These are phyloP conservation scores for Bos taurus DNA, from an alignment of 2,113 vertebrate species.

Conservation along the genomic window DNA sequence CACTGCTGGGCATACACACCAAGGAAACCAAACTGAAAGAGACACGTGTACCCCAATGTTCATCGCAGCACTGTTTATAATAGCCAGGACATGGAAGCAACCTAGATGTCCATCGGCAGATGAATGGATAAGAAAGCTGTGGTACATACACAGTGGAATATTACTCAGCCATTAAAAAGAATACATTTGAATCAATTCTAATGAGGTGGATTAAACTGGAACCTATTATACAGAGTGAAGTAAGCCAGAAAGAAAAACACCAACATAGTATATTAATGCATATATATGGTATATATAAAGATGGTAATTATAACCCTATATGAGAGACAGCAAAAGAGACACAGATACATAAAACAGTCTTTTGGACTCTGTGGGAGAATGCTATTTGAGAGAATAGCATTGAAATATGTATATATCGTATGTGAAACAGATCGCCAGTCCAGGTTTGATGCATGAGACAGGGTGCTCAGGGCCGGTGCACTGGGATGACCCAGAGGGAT, in stretches of 20 bases:
- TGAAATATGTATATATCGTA: not conserved
- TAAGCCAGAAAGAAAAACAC: not conserved
- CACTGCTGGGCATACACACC: not conserved
- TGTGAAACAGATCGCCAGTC: not conserved
- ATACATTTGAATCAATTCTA: not conserved
- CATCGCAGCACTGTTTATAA: not conserved
- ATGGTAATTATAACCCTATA: not conserved
- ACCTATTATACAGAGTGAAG: not conserved
- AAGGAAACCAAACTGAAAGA: not conserved
- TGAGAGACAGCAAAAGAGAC: not conserved
- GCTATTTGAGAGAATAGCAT: not conserved
- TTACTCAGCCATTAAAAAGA: not conserved
- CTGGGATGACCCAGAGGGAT: not conserved
- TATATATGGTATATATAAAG: not conserved
- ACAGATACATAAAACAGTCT: not conserved
- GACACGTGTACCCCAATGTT: not conserved
- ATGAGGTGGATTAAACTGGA: not conserved
- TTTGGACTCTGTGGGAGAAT: not conserved
- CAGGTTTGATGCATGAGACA: not conserved
- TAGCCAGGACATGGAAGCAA: not conserved
- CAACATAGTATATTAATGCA: not conserved
- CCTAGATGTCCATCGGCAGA: not conserved
- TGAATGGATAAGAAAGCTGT: not conserved
- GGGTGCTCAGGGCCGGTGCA: not conserved
- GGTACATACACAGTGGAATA: not conserved